Percentiles rank a stretch among this genome's conserved stretches.
These are phyloP conservation scores for Oreochromis spilurus DNA, from an alignment of 2,113 vertebrate genomes.

Conservation along the genomic window DNA sequence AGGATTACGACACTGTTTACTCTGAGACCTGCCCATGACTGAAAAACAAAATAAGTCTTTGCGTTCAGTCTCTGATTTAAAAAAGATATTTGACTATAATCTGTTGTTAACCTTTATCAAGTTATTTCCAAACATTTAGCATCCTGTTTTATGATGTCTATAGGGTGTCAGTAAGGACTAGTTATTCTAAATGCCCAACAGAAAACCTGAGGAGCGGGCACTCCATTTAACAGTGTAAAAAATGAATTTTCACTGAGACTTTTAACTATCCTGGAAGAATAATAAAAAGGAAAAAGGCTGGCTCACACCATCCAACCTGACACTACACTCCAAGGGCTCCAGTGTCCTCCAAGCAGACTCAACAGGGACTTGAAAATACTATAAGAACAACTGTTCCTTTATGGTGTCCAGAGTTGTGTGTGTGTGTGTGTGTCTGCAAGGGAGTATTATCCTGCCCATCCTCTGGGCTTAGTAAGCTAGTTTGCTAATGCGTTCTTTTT, in stretches of 20 bases:
- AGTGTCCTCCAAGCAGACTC: not conserved
- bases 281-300: not conserved
- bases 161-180: not conserved
- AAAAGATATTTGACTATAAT: not conserved
- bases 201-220: constrained; percentile 7
- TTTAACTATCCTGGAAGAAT: not conserved
- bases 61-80: not conserved
- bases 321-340: not conserved
- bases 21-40: not conserved
- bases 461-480: not conserved
- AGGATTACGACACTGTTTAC: not conserved
- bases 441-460: not conserved
- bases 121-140: not conserved
- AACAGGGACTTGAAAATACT: not conserved
- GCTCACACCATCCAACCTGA: not conserved
- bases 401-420: not conserved
- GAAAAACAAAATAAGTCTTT: not conserved
- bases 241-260: not conserved
- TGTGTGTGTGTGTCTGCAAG: not conserved
- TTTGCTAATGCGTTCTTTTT: not conserved
- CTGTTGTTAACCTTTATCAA: not conserved
- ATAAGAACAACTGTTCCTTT: not conserved
- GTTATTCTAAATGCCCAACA: not conserved
- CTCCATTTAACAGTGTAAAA: constrained; percentile 25
- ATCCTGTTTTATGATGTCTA: not conserved